phyloP scores from a whole-genome alignment of 1,140 invertebrate species.

The Drosophila tristis region DNA sequence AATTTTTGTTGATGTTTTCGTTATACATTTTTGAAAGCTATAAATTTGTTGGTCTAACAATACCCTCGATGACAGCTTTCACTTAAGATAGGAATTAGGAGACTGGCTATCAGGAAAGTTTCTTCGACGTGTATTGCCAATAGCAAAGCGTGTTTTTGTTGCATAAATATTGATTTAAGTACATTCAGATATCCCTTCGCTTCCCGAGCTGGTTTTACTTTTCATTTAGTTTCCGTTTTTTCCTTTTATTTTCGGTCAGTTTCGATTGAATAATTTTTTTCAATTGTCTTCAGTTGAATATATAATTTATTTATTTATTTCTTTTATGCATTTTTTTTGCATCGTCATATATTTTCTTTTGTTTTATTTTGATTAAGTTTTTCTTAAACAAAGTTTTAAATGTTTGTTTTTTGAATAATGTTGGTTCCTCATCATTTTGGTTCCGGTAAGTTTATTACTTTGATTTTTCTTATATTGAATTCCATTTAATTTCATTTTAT shows the following conservation, averaged over 20 bases:
- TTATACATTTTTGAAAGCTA: constrained; percentile 70
- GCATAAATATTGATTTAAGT: constrained; percentile 38
- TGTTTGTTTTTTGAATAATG: neutral
- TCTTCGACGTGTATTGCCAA: constrained; percentile 73
- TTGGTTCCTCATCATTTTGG: constrained; percentile 6
- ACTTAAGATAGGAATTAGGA: neutral
- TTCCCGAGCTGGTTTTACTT: constrained; percentile 9
- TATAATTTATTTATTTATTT: constrained; percentile 9
- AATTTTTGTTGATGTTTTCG: constrained; percentile 61
- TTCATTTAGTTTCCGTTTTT: constrained; percentile 8
- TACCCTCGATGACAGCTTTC: constrained; percentile 71
- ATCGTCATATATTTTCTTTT: neutral
- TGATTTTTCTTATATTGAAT: neutral
- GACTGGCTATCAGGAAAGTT: constrained; percentile 52
- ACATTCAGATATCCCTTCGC: constrained; percentile 1
- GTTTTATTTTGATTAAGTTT: neutral
- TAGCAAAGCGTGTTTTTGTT: constrained; percentile 77
- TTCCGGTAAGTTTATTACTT: constrained; percentile 35
- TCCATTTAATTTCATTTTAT: too few relatives aligned
- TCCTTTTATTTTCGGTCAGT: constrained; percentile 6
- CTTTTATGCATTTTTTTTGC: neutral
- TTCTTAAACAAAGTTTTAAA: neutral
- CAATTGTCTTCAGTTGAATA: constrained; percentile 6
- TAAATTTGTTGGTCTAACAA: constrained; percentile 82
- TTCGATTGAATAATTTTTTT: neutral